Evolutionary conservation across 2,797 vertebrate species (phyloP), one percentile per base, ranked within the genome.

Genomic region (Sebastes trivittatus): DNA sequence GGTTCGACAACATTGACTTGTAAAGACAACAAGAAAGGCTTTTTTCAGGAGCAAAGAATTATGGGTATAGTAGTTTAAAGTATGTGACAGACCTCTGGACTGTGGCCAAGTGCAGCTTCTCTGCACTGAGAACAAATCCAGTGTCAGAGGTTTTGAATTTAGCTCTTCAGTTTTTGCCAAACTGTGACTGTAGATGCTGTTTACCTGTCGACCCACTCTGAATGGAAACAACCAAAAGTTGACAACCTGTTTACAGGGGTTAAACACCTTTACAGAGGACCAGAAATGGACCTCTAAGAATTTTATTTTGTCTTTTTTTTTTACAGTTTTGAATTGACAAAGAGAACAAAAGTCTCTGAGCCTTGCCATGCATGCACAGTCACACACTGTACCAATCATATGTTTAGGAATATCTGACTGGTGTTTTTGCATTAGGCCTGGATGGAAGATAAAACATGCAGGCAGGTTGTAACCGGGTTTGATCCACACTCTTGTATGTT

Each of bases 401-500:
- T 0, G 27, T 74, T 72, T 66, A 49, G 58, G 3, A 59, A 29
- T 32, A 30, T 18, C 58, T 55, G 13, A 75, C 4, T 46, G 20
- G 56, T 52, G 18, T n/a, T 81, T 25, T 9, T 59, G 61, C 49
- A 32, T 74, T 32, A 32, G 55, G 6, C 64, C 9, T 52, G 11
- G 20, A 25, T 54, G 25, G 11, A 29, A 42, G 22, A 11, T 2
- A 22, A 59, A 55, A 65, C 29, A 20, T 18, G 69, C 42, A 16
- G 66, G 7, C 30, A 20, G 76, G 78, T 64, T 68, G 46, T 67
- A 70, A 61, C 77, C 2, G 30, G 52, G 22, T 63, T 82, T 61
- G 42, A 69, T 66, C 72, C 84, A 68, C 70, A 32, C 64, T 85
- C 64, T 34, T 72, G 65, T 91, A 55, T 90, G 86, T 92, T 91